These are phyloP conservation scores for Megaustenia siamemsis DNA, from an alignment of 2,888 invertebrate genomes.

Conservation along the genomic window DNA sequence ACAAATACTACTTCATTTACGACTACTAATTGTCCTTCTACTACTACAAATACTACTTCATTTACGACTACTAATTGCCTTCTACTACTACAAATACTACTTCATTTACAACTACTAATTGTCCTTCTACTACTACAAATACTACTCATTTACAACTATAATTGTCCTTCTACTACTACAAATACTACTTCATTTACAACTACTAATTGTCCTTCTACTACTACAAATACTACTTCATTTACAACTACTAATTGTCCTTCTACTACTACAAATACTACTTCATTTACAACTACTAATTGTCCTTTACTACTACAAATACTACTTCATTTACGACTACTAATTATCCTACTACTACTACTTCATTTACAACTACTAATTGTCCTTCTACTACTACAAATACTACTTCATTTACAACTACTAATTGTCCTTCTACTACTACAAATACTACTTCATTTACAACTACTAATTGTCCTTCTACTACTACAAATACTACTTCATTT, in stretches of 20 bases:
- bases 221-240: too few relatives aligned
- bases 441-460: too few relatives aligned
- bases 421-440: too few relatives aligned
- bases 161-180: not conserved
- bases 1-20: too few relatives aligned
- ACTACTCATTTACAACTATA: not conserved
- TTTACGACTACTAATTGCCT: conserved; percentile 6
- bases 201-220: not conserved
- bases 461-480: not conserved
- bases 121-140: too few relatives aligned
- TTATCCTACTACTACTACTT: too few relatives aligned
- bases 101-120: not conserved
- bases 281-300: too few relatives aligned
- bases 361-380: too few relatives aligned
- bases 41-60: not conserved
- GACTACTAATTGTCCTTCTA: not conserved
- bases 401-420: not conserved
- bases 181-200: not conserved
- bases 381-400: not conserved
- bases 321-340: conserved; percentile 20
- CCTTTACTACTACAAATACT: conserved; percentile 12
- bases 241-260: too few relatives aligned
- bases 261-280: not conserved
- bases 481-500: conserved; percentile 21
- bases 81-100: conserved; percentile 16